phyloP scores from a whole-genome alignment of 2,888 invertebrate genomes.

The Salpingus planirostris region DNA sequence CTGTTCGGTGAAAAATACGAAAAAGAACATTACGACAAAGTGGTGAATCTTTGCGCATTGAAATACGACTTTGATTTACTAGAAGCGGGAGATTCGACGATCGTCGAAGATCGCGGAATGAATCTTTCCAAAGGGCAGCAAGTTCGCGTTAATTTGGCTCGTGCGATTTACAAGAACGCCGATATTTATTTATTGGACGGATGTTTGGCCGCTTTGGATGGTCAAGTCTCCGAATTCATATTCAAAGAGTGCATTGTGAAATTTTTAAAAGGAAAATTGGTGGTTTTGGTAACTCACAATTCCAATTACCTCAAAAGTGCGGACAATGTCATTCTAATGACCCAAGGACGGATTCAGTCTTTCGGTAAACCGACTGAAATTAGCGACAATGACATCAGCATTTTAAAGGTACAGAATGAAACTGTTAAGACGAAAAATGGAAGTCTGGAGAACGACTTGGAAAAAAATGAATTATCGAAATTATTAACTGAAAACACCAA shows the following conservation, averaged over 20 bases:
- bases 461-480: conserved; percentile 4
- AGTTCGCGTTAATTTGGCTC: conserved; percentile 65
- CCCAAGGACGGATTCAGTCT: conserved; percentile 20
- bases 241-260: conserved; percentile 61
- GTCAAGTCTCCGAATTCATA: conserved; percentile 57
- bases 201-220: conserved; percentile 69
- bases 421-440: conserved; percentile 21
- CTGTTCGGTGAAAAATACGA: conserved; percentile 56
- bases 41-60: conserved; percentile 53
- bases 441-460: conserved; percentile 1
- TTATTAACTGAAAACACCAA: conserved; percentile 9
- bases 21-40: conserved; percentile 45
- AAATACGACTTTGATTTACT: conserved; percentile 59
- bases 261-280: conserved; percentile 45
- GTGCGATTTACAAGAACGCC: conserved; percentile 61
- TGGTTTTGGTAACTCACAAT: conserved; percentile 42
- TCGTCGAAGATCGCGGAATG: conserved; percentile 69
- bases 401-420: conserved; percentile 18
- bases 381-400: conserved; percentile 22
- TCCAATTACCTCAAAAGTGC: conserved; percentile 33
- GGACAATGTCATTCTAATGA: conserved; percentile 43
- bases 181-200: conserved; percentile 69
- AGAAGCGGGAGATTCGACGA: conserved; percentile 59
- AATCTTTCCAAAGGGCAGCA: conserved; percentile 73
- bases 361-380: conserved; percentile 21